Base-by-base conservation (phyloP, 2,888 invertebrate genomes). In the Ecliptopera silaceata region DNA sequence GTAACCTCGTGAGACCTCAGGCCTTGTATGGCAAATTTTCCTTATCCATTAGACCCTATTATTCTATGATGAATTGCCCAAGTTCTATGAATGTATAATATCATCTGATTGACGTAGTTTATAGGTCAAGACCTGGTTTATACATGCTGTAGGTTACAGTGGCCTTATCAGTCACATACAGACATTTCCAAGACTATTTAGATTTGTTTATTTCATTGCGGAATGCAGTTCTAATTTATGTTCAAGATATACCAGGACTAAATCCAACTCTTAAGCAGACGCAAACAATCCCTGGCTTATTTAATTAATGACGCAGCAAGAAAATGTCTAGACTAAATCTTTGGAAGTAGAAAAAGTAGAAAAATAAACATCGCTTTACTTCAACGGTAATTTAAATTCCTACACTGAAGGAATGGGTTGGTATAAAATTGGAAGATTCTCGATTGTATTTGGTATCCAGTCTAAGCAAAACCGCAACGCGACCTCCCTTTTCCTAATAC, bases 1-100 rank as follows among this genome's bases (percentile, higher is more conserved):
- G 8, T 60, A 58, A 51, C 64, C 63, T 63, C 54, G 56, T 47
- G 45, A 54, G 41, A 49, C 55, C 51, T 46, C 44, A 46, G 38
- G 26, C 59, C 61, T 57, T 64, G 44, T 59, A 59, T 51, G 50
- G 43, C 36, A 15, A 63, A 51, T 56, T 55, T 48, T 47, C 58
- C 56, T 57, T 59, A 51, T 62, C 39, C 18, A 39, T 34, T 22
- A 46, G 34, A 50, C 39, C 45, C 45, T 45, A 54, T 41, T 61
- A 59, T 56, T 60, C 45, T 61, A 58, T 61, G 54, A 61, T 61
- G 42, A 34, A 61, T 61, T 29, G 41, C 52, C 34, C 10, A 48
- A 55, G 51, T 38, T 22, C 20, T 54, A 47, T 51, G 45, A 49
- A 56, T 55, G 45, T 42, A 41, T 51, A 50, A 42, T 50, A 52